These are phyloP conservation scores for Andrena haemorrhoa DNA, from an alignment of 2,888 invertebrate species.

Conservation along the genomic window DNA sequence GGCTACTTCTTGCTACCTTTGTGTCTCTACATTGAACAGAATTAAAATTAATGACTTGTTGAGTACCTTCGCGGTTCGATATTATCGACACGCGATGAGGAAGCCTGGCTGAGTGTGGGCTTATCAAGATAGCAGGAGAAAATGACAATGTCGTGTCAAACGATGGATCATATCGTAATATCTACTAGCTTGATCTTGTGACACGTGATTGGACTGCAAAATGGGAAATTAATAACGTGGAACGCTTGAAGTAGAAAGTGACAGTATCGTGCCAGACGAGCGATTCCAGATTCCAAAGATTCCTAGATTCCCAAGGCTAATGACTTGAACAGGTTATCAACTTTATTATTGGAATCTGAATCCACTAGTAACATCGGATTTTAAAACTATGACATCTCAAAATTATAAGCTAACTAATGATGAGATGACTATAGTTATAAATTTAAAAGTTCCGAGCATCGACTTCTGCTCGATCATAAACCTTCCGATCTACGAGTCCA, in stretches of 20 bases:
- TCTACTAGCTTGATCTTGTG: neutral
- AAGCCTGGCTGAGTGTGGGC: slow-evolving; percentile 10
- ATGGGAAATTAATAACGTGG: no score
- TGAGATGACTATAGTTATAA: neutral
- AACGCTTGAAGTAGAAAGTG: slow-evolving; percentile 2
- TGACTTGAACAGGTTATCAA: neutral
- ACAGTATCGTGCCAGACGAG: neutral
- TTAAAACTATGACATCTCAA: neutral
- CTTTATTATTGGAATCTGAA: no score
- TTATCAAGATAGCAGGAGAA: slow-evolving; percentile 30
- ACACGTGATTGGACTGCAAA: no score
- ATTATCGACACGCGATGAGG: no score
- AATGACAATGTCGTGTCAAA: slow-evolving; percentile 22
- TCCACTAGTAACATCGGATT: neutral
- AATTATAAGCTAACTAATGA: no score
- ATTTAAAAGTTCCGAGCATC: neutral
- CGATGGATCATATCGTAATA: slow-evolving; percentile 11
- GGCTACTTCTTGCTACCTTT: no score
- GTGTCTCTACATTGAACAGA: no score
- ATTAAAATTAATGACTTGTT: no score
- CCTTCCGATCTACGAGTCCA: neutral
- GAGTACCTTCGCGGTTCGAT: no score
- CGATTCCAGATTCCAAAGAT: neutral
- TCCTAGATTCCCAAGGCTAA: neutral
- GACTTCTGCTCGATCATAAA: neutral